phyloP scores from a whole-genome alignment of 2,113 vertebrate genomes.

The Gadus macrocephalus region DNA sequence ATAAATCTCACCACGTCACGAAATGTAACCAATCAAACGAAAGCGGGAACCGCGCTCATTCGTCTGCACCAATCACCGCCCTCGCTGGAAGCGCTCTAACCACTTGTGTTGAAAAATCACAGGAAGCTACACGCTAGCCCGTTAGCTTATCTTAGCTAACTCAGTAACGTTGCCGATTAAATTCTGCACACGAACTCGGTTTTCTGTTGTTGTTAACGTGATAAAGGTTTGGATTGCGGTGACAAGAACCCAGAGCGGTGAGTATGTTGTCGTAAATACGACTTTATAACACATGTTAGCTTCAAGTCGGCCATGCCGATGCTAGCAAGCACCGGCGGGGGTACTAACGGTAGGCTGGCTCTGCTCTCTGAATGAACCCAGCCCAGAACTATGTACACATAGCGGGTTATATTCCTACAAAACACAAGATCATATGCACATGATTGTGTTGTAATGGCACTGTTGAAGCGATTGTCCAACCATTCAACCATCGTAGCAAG shows the following conservation, averaged over 20 bases:
- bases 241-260: conserved; percentile 26
- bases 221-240: neutral
- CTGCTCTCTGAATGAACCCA: conserved; percentile 10
- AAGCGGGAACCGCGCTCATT: conserved; percentile 51
- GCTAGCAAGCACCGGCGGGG: conserved; percentile 25
- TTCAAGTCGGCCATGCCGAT: conserved; percentile 12
- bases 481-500: too few species aligned
- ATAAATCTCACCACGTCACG: too few species aligned
- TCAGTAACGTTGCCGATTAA: neutral
- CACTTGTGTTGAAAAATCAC: neutral
- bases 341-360: conserved; percentile 8
- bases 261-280: conserved; percentile 18
- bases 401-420: too few species aligned
- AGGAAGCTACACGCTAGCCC: conserved; percentile 14
- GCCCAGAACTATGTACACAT: too few species aligned
- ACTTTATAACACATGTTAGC: neutral
- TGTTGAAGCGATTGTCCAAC: too few species aligned
- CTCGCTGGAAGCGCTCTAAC: neutral
- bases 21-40: conserved; percentile 50
- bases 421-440: too few species aligned
- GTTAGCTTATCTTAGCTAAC: neutral
- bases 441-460: too few species aligned
- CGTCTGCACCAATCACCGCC: conserved; percentile 56
- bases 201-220: neutral
- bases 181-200: neutral